Conservation (phyloP, 2,797 vertebrate genomes). For the Chiroxiphia lanceolata region DNA sequence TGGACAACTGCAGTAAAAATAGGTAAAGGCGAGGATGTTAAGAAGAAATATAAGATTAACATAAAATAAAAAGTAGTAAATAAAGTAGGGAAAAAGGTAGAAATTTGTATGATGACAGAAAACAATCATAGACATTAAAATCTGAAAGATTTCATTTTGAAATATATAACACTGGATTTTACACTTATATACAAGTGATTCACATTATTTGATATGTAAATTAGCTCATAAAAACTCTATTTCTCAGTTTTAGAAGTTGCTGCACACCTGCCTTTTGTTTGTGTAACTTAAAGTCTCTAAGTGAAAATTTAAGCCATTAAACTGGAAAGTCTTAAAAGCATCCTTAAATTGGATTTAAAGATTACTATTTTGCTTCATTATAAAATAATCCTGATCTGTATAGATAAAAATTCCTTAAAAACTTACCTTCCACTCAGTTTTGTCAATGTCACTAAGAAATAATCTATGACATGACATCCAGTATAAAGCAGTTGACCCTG, state of each 20-base stretch:
- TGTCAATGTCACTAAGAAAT: background rate
- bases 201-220: background rate
- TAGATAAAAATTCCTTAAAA: background rate
- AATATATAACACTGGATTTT: background rate
- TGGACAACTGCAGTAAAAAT: background rate
- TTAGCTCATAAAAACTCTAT: background rate
- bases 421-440: background rate
- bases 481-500: background rate
- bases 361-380: background rate
- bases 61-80: background rate
- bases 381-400: background rate
- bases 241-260: background rate
- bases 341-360: background rate
- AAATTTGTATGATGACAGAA: background rate
- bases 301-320: background rate
- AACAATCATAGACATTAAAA: background rate
- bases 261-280: background rate
- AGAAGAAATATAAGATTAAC: background rate
- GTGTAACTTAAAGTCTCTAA: background rate
- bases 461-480: background rate
- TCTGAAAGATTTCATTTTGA: background rate
- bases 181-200: background rate
- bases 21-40: background rate
- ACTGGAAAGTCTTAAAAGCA: background rate
- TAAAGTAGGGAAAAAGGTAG: background rate